Base-by-base conservation (phyloP, 23 tunicate genomes). In the Ascidia mentula region DNA sequence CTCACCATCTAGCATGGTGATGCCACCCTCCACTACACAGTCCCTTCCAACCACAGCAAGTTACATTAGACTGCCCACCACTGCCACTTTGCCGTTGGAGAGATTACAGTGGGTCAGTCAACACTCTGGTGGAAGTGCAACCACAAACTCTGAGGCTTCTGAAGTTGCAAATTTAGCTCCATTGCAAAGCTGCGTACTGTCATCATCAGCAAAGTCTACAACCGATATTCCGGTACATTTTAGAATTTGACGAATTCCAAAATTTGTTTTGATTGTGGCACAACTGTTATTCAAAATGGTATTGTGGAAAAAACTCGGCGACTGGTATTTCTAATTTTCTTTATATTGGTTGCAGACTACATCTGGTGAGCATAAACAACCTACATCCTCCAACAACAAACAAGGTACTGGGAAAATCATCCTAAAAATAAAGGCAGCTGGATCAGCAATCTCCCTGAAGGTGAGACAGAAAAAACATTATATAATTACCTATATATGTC, bases 351-450 rank as follows among this genome's bases (percentile, higher is more conserved):
- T n/a, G n/a, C 65, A 53, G 65, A 53, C 13, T 28, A 53, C 22
- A 6, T 3, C 65, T 28, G 24, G 24, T 53, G 65, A 53, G 24
- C 7, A 26, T 9, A 28, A 3, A 26, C 22, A 53, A 53, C 22
- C 7, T 28, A 53, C 65, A 53, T 26, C 65, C 4, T 30, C 74
- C 31, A 33, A n/a, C 7, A 70, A 33, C 38, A 70, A 70, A 36
- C 13, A 32, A 73, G 46, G 75, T 60, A 79, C 40, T 79, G 90
- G 89, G 36, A 91, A 86, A 59, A 91, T 91, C 42, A 91, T 79
- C 22, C 37, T 91, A 35, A 91, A 91, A 72, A 91, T 91, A 53
- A 91, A 91, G 59, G 81, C 90, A 0, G 90, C 84, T 74, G 90
- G 90, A 5, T 59, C 80, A 3, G 90, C 90, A 0, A 86, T 86